Conservation (phyloP, 2,113 vertebrate species). For the Urocitellus parryii region DNA sequence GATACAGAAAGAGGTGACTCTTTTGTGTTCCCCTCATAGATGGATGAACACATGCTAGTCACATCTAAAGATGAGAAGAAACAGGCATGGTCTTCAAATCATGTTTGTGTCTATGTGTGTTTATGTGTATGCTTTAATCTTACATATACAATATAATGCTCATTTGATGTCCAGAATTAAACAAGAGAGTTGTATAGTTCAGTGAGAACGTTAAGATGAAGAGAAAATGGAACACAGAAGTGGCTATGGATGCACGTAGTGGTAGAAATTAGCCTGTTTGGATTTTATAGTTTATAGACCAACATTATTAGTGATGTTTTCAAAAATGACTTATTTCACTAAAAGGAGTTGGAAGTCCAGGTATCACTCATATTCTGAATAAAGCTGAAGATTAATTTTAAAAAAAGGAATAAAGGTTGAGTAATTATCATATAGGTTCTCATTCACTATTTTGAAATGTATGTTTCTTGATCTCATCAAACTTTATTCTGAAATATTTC, state of each 20-base stretch:
- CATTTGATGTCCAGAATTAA: conserved; percentile 36
- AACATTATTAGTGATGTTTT: background rate
- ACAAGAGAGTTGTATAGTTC: background rate
- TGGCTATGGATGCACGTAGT: background rate
- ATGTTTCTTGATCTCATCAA: background rate
- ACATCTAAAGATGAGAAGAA: background rate
- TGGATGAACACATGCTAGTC: background rate
- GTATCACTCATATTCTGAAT: background rate
- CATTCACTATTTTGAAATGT: background rate
- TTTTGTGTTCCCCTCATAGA: background rate
- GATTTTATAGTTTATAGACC: background rate
- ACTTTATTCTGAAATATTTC: background rate
- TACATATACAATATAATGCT: conserved; percentile 9
- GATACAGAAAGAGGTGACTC: background rate
- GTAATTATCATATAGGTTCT: background rate
- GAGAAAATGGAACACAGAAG: background rate
- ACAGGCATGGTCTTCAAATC: background rate
- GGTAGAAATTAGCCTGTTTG: background rate
- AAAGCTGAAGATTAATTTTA: background rate
- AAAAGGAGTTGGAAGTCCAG: background rate
- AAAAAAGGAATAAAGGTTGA: too few relatives aligned
- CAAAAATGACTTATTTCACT: background rate
- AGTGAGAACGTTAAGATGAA: background rate
- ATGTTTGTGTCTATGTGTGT: background rate
- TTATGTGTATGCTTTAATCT: background rate